Base-by-base conservation (phyloP, 2,888 invertebrate species). In the Dilophus febrilis region DNA sequence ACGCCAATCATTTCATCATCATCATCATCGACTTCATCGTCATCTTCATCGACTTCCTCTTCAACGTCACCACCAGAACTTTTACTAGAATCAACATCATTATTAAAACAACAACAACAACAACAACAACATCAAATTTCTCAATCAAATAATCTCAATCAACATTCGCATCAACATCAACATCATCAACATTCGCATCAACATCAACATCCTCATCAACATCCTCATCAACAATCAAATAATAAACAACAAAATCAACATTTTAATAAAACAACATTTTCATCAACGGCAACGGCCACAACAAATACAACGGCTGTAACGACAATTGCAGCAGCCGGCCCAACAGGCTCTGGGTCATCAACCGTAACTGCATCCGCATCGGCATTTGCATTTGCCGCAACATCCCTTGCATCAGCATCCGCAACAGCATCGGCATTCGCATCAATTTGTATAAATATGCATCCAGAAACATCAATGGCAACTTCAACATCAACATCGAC, bases 11-110 rank as follows among this genome's bases (percentile, higher is more conserved):
- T n/a, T n/a, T n/a, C n/a, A n/a, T n/a, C n/a, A n/a, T n/a, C n/a
- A n/a, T n/a, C n/a, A n/a, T n/a, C n/a, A n/a, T n/a, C n/a, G n/a
- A n/a, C n/a, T n/a, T n/a, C n/a, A n/a, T n/a, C n/a, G n/a, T n/a
- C n/a, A n/a, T n/a, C n/a, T n/a, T n/a, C n/a, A n/a, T n/a, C n/a
- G n/a, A n/a, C n/a, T n/a, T n/a, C n/a, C n/a, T n/a, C 61, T 5
- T 62, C 62, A 16, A 60, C 62, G 3, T 54, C 61, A 31, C 47
- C 55, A n/a, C 50, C 47, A 31, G 58, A 61, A 37, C 36, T 54
- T 1, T 59, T 50, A 33, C 44, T 49, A 1, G 53, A 54, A 32
- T 45, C 48, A 16, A 45, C 49, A 32, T 45, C n/a, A n/a, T n/a
- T n/a, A n/a, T n/a, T n/a, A n/a, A n/a, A n/a, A n/a, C n/a, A n/a